Conservation (phyloP, 2,888 invertebrate species). For the Eupeodes luniger region DNA sequence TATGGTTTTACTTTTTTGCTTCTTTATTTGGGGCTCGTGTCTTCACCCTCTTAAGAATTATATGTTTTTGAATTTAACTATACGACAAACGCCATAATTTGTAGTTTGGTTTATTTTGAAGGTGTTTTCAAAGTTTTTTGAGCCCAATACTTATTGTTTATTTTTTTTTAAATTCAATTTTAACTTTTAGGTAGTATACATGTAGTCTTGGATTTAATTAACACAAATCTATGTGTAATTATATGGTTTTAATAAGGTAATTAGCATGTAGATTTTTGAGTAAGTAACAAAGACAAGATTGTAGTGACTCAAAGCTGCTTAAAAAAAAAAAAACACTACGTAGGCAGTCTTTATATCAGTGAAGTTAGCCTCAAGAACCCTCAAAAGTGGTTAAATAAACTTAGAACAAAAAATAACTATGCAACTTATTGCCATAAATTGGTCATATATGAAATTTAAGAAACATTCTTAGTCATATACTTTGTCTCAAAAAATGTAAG, state of each 20-base stretch:
- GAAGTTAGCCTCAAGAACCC: too few species aligned
- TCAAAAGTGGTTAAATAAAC: too few species aligned
- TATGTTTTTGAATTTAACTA: not conserved
- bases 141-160: constrained; percentile 21
- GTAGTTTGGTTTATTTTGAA: not conserved
- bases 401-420: too few species aligned
- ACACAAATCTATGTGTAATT: constrained; percentile 23
- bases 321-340: too few species aligned
- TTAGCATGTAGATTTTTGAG: too few species aligned
- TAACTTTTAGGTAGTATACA: constrained; percentile 48
- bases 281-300: too few species aligned
- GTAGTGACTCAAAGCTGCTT: too few species aligned
- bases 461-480: too few species aligned
- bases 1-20: constrained; percentile 35
- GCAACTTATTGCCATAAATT: too few species aligned
- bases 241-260: not conserved
- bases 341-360: too few species aligned
- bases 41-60: not conserved
- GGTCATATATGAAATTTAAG: too few species aligned
- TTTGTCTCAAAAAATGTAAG: too few species aligned
- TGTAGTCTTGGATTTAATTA: constrained; percentile 35
- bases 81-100: not conserved
- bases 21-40: not conserved
- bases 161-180: constrained; percentile 14
- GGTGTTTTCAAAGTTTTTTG: not conserved